phyloP scores from a whole-genome alignment of 2,113 vertebrate species.

The Antigone vipio region DNA sequence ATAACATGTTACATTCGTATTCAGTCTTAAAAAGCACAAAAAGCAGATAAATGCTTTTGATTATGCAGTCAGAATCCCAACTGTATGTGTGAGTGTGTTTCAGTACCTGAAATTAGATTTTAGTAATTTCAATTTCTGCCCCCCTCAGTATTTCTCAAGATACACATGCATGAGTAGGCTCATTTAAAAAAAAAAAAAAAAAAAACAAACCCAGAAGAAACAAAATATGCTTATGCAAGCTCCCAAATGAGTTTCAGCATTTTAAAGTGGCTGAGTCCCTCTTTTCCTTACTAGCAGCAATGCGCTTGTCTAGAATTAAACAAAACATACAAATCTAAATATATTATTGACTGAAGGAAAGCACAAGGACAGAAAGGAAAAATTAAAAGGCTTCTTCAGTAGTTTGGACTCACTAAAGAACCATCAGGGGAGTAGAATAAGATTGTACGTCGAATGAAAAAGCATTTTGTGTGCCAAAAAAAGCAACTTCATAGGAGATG shows the following conservation, averaged over 20 bases:
- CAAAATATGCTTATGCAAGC: background rate
- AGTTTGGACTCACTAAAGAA: conserved; percentile 39
- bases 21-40: background rate
- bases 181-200: background rate
- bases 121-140: background rate
- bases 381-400: conserved; percentile 35
- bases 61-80: conserved; percentile 3
- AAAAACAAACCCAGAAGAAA: background rate
- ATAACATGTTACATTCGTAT: background rate
- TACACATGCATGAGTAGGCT: background rate
- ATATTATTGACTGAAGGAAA: background rate
- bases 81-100: background rate
- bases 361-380: conserved; percentile 3
- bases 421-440: conserved; percentile 37
- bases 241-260: background rate
- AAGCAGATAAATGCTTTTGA: background rate
- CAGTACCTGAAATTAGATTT: background rate
- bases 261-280: background rate
- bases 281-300: conserved; percentile 7
- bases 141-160: background rate
- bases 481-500: conserved; percentile 53
- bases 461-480: conserved; percentile 54
- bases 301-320: conserved; percentile 1
- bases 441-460: background rate
- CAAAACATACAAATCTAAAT: conserved; percentile 13